Percentiles rank a stretch among this genome's conserved stretches.
Conservation (phyloP, 2,113 vertebrate species). For the Leptosomus discolor region DNA sequence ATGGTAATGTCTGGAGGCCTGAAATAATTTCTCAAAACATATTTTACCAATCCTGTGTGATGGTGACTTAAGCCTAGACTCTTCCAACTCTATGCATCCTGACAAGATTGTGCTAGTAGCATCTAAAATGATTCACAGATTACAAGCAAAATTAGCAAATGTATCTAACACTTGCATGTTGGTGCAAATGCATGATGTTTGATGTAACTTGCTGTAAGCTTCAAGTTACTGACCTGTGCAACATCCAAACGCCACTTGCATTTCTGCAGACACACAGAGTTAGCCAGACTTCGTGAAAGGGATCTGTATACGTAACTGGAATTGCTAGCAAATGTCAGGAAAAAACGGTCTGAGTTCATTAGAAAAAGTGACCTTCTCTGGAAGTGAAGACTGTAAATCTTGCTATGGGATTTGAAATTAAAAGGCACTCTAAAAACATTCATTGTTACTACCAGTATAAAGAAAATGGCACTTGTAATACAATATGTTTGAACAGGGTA, state of each 20-base stretch:
- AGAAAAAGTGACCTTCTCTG: neutral
- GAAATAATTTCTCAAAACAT: neutral
- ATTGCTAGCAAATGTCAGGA: neutral
- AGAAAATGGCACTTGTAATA: neutral
- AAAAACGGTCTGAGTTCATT: neutral
- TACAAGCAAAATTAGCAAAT: neutral
- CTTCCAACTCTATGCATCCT: neutral
- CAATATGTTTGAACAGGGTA: neutral
- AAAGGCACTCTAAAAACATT: neutral
- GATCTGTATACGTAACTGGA: fast-evolving
- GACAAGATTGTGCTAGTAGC: neutral
- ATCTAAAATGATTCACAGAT: neutral
- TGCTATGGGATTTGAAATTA: neutral
- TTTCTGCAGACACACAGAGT: neutral
- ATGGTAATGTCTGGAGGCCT: neutral
- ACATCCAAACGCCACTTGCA: neutral
- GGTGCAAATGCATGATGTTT: neutral
- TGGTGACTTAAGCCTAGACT: neutral
- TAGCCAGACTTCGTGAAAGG: neutral
- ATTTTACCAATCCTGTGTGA: neutral
- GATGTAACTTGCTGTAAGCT: neutral
- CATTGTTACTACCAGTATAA: neutral
- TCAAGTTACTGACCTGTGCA: neutral
- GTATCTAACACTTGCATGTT: neutral
- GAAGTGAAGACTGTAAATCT: neutral